Conservation (phyloP, 1,140 invertebrate genomes). For the Pseudomyrmex gracilis region DNA sequence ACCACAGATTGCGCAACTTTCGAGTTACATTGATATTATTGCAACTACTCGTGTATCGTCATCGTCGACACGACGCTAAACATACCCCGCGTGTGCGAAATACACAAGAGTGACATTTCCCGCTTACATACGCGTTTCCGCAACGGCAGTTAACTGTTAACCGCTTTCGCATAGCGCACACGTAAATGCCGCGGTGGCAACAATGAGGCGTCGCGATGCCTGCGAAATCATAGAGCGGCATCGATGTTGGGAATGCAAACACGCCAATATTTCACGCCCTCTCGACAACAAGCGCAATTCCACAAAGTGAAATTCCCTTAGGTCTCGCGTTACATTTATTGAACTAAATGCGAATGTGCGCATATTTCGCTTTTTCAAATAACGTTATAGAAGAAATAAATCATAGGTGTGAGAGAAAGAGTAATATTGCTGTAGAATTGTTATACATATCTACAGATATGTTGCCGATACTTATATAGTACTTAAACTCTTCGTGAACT, state of each 20-base stretch:
- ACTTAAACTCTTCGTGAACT: no score
- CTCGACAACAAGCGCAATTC: not conserved
- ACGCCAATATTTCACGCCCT: not conserved
- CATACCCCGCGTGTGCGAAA: not conserved
- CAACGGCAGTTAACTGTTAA: not conserved
- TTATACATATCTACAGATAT: no score
- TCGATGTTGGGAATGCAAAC: not conserved
- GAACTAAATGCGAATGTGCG: no score
- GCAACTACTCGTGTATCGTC: not conserved
- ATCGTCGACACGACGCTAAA: not conserved
- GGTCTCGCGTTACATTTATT: not conserved
- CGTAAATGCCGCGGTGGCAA: not conserved
- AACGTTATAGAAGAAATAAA: not conserved
- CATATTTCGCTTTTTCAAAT: no score
- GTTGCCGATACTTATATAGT: no score
- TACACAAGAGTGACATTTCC: constrained; percentile 11
- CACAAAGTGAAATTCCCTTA: not conserved
- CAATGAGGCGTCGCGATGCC: not conserved
- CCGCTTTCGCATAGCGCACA: not conserved
- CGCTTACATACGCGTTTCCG: not conserved
- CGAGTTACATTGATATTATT: constrained; percentile 5
- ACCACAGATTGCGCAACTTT: not conserved
- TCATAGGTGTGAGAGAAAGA: no score
- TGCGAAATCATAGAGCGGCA: constrained; percentile 5
- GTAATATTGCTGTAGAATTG: no score